Percentiles rank a stretch among this genome's conserved stretches.
Evolutionary conservation across 2,797 vertebrate species (phyloP).

Genomic region (Leptatherina wallacei): DNA sequence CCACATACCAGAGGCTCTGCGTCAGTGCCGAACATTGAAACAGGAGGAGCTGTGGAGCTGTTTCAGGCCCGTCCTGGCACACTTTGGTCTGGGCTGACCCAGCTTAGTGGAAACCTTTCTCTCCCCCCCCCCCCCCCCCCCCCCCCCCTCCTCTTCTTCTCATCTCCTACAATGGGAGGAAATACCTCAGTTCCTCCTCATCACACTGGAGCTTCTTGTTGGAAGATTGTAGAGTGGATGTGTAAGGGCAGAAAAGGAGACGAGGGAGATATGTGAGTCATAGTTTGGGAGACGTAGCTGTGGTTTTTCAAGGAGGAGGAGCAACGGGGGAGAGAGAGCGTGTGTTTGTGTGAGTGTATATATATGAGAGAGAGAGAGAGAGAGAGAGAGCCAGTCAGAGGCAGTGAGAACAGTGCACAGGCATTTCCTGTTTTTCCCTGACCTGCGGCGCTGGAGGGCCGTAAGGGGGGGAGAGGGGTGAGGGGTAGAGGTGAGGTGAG

Average conservation of each 20-base stretch:
- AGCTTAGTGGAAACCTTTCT: constrained; percentile 46
- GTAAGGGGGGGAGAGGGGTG: constrained; percentile 26
- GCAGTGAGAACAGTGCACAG: constrained; percentile 79
- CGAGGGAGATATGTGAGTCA: constrained; percentile 69
- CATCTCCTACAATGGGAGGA: constrained; percentile 80
- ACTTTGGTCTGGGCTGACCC: constrained; percentile 54
- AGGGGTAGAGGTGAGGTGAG: constrained; percentile 37
- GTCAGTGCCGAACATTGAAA: constrained; percentile 67
- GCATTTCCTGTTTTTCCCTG: constrained; percentile 84
- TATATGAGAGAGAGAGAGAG: constrained; percentile 52
- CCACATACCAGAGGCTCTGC: constrained; percentile 75
- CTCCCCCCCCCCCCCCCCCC: constrained; percentile 12
- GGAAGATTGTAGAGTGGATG: constrained; percentile 49
- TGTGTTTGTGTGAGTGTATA: constrained; percentile 42
- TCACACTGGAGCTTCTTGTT: constrained; percentile 56
- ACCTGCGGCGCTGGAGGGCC: constrained; percentile 64
- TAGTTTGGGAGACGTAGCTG: constrained; percentile 71
- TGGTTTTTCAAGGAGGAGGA: constrained; percentile 66
- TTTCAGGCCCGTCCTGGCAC: constrained; percentile 61
- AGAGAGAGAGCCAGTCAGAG: constrained; percentile 67
- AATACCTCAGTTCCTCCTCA: constrained; percentile 74
- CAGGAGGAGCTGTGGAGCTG: constrained; percentile 66
- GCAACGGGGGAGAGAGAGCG: constrained; percentile 39
- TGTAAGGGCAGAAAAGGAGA: constrained; percentile 41
- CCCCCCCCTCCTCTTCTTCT: constrained; percentile 4